Percentiles rank a stretch among this genome's conserved stretches.
Conservation (phyloP, 2,888 invertebrate genomes). For the Hetaerina titia region DNA sequence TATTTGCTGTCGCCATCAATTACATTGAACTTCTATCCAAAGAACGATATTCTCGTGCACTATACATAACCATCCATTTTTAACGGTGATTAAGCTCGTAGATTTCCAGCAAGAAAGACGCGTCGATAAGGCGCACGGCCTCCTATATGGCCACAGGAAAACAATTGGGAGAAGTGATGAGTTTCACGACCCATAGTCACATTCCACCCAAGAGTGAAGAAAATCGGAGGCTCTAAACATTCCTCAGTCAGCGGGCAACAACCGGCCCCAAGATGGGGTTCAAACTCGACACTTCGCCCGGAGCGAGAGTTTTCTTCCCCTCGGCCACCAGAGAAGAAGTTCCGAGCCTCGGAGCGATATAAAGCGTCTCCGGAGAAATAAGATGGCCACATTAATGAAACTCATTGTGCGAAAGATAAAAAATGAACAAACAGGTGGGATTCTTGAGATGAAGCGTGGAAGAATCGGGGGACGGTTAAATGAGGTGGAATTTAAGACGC, state of each 20-base stretch:
- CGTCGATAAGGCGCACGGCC: too few species aligned
- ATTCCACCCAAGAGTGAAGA: not conserved
- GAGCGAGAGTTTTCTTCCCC: not conserved
- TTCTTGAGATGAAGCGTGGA: not conserved
- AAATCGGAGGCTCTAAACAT: not conserved
- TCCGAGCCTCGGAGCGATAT: not conserved
- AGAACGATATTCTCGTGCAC: too few species aligned
- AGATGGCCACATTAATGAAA: not conserved
- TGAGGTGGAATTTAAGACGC: constrained; percentile 19
- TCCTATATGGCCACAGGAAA: too few species aligned
- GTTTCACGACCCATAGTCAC: too few species aligned
- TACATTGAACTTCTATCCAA: too few species aligned
- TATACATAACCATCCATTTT: too few species aligned
- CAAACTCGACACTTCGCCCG: not conserved
- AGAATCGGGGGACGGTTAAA: constrained; percentile 12
- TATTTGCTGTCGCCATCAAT: too few species aligned
- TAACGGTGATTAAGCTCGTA: too few species aligned
- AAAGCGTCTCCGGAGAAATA: not conserved
- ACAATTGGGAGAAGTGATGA: too few species aligned
- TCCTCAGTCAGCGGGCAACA: not conserved
- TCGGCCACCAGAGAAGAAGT: not conserved
- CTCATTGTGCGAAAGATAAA: not conserved
- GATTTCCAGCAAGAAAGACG: too few species aligned
- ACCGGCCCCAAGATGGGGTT: not conserved
- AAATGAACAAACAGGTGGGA: not conserved